phyloP scores from a whole-genome alignment of 2,797 vertebrate genomes.

The Gadopsis bispinosus region DNA sequence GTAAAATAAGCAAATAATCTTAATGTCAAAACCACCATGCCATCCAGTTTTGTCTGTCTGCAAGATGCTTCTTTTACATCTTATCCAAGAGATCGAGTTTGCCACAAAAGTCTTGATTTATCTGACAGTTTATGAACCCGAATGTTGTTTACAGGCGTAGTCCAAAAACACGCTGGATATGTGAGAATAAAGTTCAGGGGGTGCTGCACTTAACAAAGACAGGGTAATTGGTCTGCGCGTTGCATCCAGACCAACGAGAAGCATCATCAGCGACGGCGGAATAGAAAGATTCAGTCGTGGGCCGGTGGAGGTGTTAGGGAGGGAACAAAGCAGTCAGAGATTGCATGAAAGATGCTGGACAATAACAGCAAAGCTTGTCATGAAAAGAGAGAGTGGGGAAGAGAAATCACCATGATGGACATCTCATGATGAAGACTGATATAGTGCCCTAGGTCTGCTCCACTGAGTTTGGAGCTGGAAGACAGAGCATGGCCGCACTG shows the following conservation, averaged over 20 bases:
- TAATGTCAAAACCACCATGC: too few relatives aligned
- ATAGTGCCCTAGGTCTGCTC: slow-evolving; percentile 21
- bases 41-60: neutral
- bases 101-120: neutral
- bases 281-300: neutral
- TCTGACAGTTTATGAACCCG: neutral
- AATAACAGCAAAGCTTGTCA: slow-evolving; percentile 8
- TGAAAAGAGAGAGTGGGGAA: neutral
- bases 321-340: neutral
- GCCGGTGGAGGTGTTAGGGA: neutral
- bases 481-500: slow-evolving; percentile 15
- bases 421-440: slow-evolving; percentile 35
- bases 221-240: neutral
- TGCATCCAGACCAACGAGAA: neutral
- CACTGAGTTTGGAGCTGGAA: slow-evolving; percentile 21
- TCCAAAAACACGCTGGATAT: neutral
- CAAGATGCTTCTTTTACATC: neutral
- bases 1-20: neutral
- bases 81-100: neutral
- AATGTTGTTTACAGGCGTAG: neutral
- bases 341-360: slow-evolving; percentile 17
- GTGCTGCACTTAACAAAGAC: slow-evolving; percentile 3
- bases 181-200: slow-evolving; percentile 4
- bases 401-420: slow-evolving; percentile 27
- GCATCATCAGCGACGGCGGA: neutral